Conservation (phyloP, 2,797 vertebrate species). For the Onychomys torridus region DNA sequence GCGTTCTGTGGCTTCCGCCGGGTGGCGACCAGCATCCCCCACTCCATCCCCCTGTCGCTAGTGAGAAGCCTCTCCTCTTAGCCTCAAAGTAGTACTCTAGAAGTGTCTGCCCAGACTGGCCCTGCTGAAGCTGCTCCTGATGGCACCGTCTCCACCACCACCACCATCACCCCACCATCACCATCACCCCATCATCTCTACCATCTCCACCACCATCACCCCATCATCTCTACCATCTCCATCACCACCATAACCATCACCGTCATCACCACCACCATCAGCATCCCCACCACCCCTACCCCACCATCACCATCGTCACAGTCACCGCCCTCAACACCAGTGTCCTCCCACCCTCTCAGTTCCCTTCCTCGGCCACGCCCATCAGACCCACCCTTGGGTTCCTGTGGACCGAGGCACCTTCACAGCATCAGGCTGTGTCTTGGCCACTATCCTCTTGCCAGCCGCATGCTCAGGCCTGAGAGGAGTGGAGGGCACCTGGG, state of each 20-base stretch:
- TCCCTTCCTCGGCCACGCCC: not conserved
- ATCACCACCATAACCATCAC: fast-evolving
- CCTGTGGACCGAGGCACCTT: fast-evolving
- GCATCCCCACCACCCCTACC: not conserved
- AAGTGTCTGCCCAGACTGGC: not conserved
- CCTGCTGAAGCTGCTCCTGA: not conserved
- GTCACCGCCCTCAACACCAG: not conserved
- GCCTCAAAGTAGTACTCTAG: not conserved
- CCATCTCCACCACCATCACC: not conserved
- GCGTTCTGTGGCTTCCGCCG: not conserved
- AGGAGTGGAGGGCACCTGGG: not conserved
- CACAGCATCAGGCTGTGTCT: not conserved
- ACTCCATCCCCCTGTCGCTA: too few relatives aligned
- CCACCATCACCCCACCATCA: fast-evolving
- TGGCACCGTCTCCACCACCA: fast-evolving
- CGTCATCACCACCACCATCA: fast-evolving
- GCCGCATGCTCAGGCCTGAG: not conserved
- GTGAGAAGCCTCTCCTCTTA: not conserved
- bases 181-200: not conserved
- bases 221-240: not conserved
- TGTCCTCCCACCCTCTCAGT: not conserved
- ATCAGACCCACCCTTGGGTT: not conserved
- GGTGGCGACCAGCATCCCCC: too few relatives aligned
- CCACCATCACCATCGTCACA: fast-evolving
- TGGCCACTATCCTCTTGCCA: not conserved